These are phyloP conservation scores for Drosophila takahashii DNA, from an alignment of 1,140 invertebrate genomes.

Conservation along the genomic window DNA sequence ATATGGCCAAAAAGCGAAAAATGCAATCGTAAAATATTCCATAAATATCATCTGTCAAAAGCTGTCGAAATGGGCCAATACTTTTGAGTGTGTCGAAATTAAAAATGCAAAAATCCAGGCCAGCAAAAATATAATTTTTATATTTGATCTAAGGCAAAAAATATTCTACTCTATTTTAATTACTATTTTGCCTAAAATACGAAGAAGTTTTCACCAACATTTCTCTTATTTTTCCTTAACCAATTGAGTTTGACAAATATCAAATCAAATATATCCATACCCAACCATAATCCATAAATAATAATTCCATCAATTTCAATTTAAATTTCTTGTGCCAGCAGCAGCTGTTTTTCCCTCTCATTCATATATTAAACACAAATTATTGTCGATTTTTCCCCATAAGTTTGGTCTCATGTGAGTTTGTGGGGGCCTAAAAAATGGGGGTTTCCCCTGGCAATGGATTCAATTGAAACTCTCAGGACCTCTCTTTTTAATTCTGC, in stretches of 20 bases:
- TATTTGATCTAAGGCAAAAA: not conserved
- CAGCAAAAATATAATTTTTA: not conserved
- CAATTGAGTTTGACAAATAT: slow-evolving; percentile 16
- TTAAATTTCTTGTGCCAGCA: not conserved
- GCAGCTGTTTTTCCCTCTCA: not conserved
- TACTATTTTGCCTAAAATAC: not conserved
- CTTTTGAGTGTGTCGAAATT: not conserved
- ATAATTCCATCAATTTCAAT: slow-evolving; percentile 35
- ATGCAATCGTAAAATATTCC: slow-evolving; percentile 3
- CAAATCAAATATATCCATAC: slow-evolving; percentile 5
- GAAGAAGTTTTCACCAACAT: not conserved
- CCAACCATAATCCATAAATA: slow-evolving; percentile 21
- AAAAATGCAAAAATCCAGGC: not conserved
- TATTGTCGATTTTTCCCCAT: not conserved
- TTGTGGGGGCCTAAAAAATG: not conserved
- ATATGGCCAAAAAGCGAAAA: not conserved
- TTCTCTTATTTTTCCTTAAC: not conserved
- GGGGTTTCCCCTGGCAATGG: not conserved
- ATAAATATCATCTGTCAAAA: slow-evolving; percentile 7
- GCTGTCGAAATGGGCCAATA: slow-evolving; percentile 1
- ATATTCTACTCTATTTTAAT: no score
- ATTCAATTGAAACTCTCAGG: slow-evolving; percentile 14
- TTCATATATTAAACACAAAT: slow-evolving; percentile 12
- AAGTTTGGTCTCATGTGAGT: not conserved
- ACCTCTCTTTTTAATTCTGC: not conserved